Percentiles rank a stretch among this genome's conserved stretches.
These are phyloP conservation scores for Theretra japonica DNA, from an alignment of 2,888 invertebrate species.

Conservation along the genomic window DNA sequence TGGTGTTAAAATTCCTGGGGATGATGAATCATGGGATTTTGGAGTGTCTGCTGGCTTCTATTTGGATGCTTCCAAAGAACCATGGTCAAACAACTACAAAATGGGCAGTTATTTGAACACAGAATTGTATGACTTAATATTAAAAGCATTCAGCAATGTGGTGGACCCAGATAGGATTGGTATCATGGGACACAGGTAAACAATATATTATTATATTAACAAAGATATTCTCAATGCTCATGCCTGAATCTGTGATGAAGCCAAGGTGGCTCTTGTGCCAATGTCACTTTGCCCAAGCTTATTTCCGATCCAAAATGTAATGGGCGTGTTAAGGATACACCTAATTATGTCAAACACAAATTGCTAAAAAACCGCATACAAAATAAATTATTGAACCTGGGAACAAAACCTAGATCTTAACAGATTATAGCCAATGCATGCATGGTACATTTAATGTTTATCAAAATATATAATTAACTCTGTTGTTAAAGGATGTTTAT, in stretches of 20 bases:
- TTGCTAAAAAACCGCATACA: too few species aligned
- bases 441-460: too few species aligned
- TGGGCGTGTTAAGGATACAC: too few species aligned
- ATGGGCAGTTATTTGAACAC: constrained; percentile 98
- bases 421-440: too few species aligned
- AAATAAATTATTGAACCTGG: too few species aligned
- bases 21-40: constrained; percentile 97
- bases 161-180: constrained; percentile 86
- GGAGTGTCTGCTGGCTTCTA: constrained; percentile 98
- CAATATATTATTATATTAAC: constrained; percentile 14
- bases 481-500: constrained; percentile 13
- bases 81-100: constrained; percentile 96
- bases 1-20: constrained; percentile 94
- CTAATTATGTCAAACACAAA: too few species aligned
- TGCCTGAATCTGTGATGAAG: too few species aligned
- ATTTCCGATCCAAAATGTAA: too few species aligned
- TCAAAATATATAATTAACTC: not conserved
- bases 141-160: constrained; percentile 87
- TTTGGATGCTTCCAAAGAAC: constrained; percentile 94
- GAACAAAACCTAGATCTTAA: too few species aligned
- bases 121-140: constrained; percentile 91
- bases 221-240: too few species aligned
- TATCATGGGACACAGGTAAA: constrained; percentile 92
- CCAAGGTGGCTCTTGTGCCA: too few species aligned
- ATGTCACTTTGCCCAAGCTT: too few species aligned